Evolutionary conservation across 2,888 invertebrate species (phyloP).

Genomic region (Pristionchus japonicus): DNA sequence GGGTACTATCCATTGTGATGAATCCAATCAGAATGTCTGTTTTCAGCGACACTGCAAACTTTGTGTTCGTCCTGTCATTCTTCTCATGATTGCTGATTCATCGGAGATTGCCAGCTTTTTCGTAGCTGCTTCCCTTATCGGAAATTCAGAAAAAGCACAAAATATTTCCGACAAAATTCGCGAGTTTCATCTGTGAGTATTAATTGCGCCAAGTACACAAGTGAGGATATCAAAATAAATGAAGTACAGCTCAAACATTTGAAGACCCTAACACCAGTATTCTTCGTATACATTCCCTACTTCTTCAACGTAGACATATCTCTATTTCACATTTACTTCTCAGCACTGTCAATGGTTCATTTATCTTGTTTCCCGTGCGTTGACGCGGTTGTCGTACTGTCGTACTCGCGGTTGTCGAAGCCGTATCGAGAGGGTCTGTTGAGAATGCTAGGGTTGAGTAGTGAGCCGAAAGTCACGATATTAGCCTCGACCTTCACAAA

Average conservation of each 20-base stretch:
- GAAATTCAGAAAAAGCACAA: no score
- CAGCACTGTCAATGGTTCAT: neutral
- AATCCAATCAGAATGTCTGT: neutral
- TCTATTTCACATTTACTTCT: no score
- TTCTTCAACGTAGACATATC: no score
- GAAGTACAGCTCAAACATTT: no score
- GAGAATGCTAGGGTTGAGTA: neutral
- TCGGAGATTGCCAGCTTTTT: neutral
- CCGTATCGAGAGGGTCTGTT: neutral
- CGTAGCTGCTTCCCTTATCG: neutral
- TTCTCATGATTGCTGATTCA: neutral
- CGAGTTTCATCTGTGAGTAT: no score
- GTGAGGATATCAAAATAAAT: no score
- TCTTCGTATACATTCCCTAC: no score
- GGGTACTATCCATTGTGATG: neutral
- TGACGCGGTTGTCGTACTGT: neutral
- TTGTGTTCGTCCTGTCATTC: neutral
- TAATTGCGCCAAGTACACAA: no score
- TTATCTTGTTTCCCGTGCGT: neutral
- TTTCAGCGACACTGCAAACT: neutral
- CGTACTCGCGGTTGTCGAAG: neutral
- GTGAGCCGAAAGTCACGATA: no score
- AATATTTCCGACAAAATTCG: no score
- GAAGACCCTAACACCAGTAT: no score
- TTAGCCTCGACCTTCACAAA: no score